Evolutionary conservation across 2,888 invertebrate genomes (phyloP).

Genomic region (Monochamus alternatus): DNA sequence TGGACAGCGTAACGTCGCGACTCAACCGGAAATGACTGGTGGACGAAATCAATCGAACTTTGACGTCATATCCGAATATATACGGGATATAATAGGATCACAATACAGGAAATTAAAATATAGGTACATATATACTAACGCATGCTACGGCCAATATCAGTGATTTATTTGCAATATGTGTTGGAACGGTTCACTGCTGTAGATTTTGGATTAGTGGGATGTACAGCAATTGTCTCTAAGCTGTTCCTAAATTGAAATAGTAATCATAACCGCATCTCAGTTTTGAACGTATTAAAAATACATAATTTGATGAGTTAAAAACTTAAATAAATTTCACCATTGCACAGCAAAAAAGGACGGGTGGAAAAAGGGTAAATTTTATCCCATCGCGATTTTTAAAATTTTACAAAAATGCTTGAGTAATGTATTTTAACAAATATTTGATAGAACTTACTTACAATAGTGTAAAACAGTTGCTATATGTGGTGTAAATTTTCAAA

Average conservation of each 20-base stretch:
- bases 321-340: too few relatives aligned
- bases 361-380: too few relatives aligned
- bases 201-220: background rate
- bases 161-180: constrained; percentile 48
- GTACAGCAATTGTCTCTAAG: constrained; percentile 18
- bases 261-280: too few relatives aligned
- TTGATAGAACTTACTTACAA: too few relatives aligned
- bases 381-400: too few relatives aligned
- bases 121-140: constrained; percentile 62
- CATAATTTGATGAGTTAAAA: too few relatives aligned
- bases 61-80: constrained; percentile 63
- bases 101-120: constrained; percentile 71
- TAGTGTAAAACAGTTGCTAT: too few relatives aligned
- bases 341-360: too few relatives aligned
- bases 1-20: constrained; percentile 59
- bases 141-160: constrained; percentile 45
- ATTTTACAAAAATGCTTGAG: too few relatives aligned
- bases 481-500: too few relatives aligned
- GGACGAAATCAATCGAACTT: constrained; percentile 68
- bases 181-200: constrained; percentile 19
- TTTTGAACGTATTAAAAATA: too few relatives aligned
- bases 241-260: background rate
- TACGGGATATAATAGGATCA: constrained; percentile 67
- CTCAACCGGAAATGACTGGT: constrained; percentile 67
- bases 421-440: too few relatives aligned